Percentiles rank a stretch among this genome's conserved stretches.
Evolutionary conservation across 2,888 invertebrate species (phyloP).

Genomic region (Calliscelio sp.): DNA sequence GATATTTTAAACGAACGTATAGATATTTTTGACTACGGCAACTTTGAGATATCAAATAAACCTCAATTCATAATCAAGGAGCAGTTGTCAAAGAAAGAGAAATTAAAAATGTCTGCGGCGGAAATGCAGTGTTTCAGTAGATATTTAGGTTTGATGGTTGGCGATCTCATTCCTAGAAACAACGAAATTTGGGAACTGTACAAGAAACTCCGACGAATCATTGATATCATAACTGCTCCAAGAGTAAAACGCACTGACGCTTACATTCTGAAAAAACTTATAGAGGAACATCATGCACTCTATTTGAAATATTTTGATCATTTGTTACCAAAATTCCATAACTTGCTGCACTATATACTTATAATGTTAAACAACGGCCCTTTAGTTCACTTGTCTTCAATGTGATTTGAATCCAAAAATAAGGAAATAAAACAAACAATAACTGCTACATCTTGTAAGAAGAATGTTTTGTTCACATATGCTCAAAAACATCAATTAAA

Average conservation of each 20-base stretch:
- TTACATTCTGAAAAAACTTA: conserved; percentile 1
- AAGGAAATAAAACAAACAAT: conserved; percentile 42
- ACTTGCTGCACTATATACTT: conserved; percentile 44
- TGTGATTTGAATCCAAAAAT: conserved; percentile 51
- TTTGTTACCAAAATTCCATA: conserved; percentile 46
- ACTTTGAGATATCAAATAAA: background rate
- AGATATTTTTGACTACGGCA: background rate
- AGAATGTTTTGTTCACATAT: conserved; percentile 40
- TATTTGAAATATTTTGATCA: no score
- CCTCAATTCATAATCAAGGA: no score
- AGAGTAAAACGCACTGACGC: no score
- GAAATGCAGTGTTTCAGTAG: no score
- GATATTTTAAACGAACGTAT: background rate
- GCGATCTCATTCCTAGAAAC: no score
- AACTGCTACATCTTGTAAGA: conserved; percentile 33
- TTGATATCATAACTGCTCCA: no score
- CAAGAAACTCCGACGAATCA: no score
- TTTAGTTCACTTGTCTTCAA: conserved; percentile 40
- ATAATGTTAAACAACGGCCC: conserved; percentile 37
- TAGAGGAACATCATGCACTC: conserved; percentile 17
- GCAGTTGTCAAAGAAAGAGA: no score
- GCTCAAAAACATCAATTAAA: conserved; percentile 32
- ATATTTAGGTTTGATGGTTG: no score
- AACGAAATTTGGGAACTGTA: no score
- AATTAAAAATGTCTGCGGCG: no score